Base-by-base conservation (phyloP, 2,888 invertebrate species). In the Phoenoteleia sp. region DNA sequence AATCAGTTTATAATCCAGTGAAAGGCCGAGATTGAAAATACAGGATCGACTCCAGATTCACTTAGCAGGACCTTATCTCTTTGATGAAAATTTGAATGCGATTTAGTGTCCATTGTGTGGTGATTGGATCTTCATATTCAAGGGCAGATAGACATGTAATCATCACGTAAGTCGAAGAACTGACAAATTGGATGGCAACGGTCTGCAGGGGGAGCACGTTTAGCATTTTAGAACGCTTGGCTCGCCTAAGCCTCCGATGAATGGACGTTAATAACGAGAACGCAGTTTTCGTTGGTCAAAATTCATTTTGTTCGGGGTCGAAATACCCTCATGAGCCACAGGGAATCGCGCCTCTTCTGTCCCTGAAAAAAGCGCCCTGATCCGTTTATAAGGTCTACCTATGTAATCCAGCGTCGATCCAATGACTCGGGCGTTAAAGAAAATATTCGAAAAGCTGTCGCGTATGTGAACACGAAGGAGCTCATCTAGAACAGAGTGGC, bases 221-320 rank as follows among this genome's bases (percentile, higher is more conserved):
- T 86, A 86, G 86, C 88, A 85, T 85, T 88, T 88, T 85, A 84
- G 81, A 81, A 47, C 66, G 79, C 54, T 64, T 47, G 79, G 71
- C 84, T 86, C 80, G 79, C 76, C 75, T 88, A 87, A 90, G 89
- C 88, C 62, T 71, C 64, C 88, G 84, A 76, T 89, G 91, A 91
- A 91, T 90, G 86, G 88, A 86, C 87, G 88, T 89, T 91, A 90
- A 91, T 91, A 89, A 91, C 81, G 81, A 72, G 81, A 19, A 56
- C 82, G 49, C 29, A 39, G 82, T 86, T 81, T 81, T 84, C 81
- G 76, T 77, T 75, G 79, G 81, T 81, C 81, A 81, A 81, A 81
- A 75, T 71, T 75, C 81, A 81, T 81, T 81, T 69, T 52, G 60
- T 72, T 13, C 58, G 54, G 21, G 47, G 56, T 15, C 2, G 19